phyloP scores from a whole-genome alignment of 2,797 vertebrate genomes.

The Lutjanus argentimaculatus region DNA sequence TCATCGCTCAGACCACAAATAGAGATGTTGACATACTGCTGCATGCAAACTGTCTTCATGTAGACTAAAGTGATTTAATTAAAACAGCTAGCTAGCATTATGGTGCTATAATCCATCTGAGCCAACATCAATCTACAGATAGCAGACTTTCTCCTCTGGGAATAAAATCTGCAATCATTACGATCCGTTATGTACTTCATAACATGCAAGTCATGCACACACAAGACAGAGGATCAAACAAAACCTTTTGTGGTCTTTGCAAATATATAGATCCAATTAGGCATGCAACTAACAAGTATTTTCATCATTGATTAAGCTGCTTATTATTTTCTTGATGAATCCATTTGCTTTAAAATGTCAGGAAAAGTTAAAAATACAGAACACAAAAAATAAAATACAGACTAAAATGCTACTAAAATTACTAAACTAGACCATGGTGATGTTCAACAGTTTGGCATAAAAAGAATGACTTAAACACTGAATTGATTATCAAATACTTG shows the following conservation, averaged over 20 bases:
- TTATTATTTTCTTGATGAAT: background rate
- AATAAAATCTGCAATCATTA: slow-evolving; percentile 41
- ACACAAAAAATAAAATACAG: too few relatives aligned
- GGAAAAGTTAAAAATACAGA: background rate
- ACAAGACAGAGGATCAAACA: background rate
- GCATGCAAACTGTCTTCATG: slow-evolving; percentile 2
- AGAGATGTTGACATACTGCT: slow-evolving; percentile 28
- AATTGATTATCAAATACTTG: too few relatives aligned
- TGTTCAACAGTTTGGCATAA: background rate
- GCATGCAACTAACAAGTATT: background rate
- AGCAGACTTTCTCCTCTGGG: slow-evolving; percentile 11
- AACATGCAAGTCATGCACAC: slow-evolving; percentile 4
- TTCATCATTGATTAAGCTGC: background rate
- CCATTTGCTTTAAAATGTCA: background rate
- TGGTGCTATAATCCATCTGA: slow-evolving; percentile 25
- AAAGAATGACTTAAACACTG: background rate
- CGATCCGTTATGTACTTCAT: slow-evolving; percentile 3
- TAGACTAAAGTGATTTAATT: slow-evolving; percentile 1
- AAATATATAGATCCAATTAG: slow-evolving; percentile 13
- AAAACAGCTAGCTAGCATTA: too few relatives aligned
- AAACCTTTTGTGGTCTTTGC: background rate
- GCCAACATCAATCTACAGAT: slow-evolving; percentile 18
- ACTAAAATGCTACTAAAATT: too few relatives aligned
- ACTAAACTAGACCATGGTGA: background rate
- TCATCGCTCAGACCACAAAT: slow-evolving; percentile 15